phyloP scores from a whole-genome alignment of 2,888 invertebrate species.

The Aphodius granarius region DNA sequence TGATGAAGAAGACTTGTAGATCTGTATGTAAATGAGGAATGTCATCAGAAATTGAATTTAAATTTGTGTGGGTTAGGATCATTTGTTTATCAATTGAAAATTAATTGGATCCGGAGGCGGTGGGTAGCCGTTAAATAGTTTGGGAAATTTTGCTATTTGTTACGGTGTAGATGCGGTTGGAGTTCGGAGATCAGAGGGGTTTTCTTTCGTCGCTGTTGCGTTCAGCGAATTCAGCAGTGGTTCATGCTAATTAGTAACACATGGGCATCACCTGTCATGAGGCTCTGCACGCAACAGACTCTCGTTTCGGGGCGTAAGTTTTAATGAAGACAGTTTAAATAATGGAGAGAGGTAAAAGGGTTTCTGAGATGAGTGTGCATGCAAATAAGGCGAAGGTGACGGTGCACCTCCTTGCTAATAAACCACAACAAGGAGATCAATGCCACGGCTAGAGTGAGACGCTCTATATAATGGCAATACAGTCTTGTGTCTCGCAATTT shows the following conservation, averaged over 20 bases:
- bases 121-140: neutral
- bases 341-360: slow-evolving; percentile 45
- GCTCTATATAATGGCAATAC: neutral
- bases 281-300: slow-evolving; percentile 19
- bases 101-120: neutral
- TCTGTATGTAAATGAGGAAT: slow-evolving; percentile 6
- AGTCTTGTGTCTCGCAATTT: slow-evolving; percentile 29
- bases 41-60: neutral
- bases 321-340: slow-evolving; percentile 49
- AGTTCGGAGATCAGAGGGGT: neutral
- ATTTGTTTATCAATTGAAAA: slow-evolving; percentile 12
- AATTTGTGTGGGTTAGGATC: neutral
- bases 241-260: slow-evolving; percentile 31
- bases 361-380: slow-evolving; percentile 43
- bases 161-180: neutral
- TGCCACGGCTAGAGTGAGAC: slow-evolving; percentile 25
- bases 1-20: neutral
- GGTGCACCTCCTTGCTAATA: slow-evolving; percentile 42
- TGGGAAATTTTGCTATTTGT: neutral
- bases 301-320: slow-evolving; percentile 40
- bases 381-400: slow-evolving; percentile 44
- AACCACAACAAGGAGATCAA: slow-evolving; percentile 46
- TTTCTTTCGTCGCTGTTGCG: neutral
- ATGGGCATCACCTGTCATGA: slow-evolving; percentile 30
- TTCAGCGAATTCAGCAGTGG: neutral